A percentile compares a stretch with the other conserved stretches of the same genome.
Evolutionary conservation across 2,797 vertebrate species (phyloP).

Genomic region (Mico argentatus): DNA sequence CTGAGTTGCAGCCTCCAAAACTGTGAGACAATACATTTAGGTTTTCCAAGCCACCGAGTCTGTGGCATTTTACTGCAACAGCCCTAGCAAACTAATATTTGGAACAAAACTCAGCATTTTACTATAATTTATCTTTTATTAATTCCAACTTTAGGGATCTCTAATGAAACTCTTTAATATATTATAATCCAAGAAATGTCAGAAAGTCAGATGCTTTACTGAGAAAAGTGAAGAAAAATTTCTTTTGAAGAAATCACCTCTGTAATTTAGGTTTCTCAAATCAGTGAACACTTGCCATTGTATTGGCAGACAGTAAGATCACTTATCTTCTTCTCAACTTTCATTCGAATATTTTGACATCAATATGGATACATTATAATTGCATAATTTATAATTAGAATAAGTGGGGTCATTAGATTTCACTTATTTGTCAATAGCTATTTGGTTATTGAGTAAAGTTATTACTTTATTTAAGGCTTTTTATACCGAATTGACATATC

Average conservation of each 20-base stretch:
- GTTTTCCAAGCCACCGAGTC: not conserved
- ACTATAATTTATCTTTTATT: not conserved
- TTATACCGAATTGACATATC: not conserved
- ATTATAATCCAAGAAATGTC: not conserved
- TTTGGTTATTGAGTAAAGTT: not conserved
- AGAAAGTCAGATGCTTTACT: not conserved
- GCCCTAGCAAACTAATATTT: not conserved
- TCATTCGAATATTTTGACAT: not conserved
- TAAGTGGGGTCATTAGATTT: conserved; percentile 1
- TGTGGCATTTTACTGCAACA: not conserved
- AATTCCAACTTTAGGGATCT: not conserved
- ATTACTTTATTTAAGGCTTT: not conserved
- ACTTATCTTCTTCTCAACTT: not conserved
- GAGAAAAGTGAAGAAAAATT: conserved; percentile 10
- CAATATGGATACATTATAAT: not conserved
- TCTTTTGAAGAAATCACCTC: not conserved
- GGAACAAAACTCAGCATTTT: not conserved
- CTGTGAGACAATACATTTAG: not conserved
- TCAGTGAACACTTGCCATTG: not conserved
- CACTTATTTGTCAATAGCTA: not conserved
- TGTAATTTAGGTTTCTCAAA: not conserved
- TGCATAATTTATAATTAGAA: not conserved
- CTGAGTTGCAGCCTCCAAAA: not conserved
- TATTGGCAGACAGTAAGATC: not conserved
- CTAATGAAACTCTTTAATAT: not conserved